These are phyloP conservation scores for Ophthalmolycus amberensis DNA, from an alignment of 2,113 vertebrate species.

Conservation along the genomic window DNA sequence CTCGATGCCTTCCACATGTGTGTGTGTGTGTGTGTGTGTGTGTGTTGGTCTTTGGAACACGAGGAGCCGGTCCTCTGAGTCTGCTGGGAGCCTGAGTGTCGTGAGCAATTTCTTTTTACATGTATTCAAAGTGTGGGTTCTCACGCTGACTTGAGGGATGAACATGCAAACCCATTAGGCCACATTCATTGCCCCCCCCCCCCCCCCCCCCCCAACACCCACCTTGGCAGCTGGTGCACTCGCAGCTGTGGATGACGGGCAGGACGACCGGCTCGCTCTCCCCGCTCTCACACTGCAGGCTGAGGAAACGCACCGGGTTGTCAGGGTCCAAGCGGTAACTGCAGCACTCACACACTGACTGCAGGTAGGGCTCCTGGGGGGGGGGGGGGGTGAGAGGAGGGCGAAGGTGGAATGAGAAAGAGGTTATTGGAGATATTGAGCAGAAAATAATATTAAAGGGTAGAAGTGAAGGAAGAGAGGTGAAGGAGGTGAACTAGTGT, in stretches of 20 bases:
- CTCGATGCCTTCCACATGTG: no score
- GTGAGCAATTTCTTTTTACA: background rate
- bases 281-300: slow-evolving; percentile 83
- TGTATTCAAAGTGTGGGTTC: slow-evolving; percentile 25
- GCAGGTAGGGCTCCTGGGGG: slow-evolving; percentile 89
- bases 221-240: slow-evolving; percentile 92
- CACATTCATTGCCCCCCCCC: slow-evolving; percentile 19
- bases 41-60: no score
- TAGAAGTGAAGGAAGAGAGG: background rate
- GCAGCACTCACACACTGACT: slow-evolving; percentile 89
- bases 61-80: no score
- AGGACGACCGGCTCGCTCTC: slow-evolving; percentile 86
- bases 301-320: slow-evolving; percentile 87
- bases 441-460: background rate
- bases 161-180: slow-evolving; percentile 28
- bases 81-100: background rate
- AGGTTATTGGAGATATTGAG: background rate
- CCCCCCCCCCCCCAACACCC: slow-evolving; percentile 15
- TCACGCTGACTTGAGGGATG: background rate
- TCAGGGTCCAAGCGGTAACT: slow-evolving; percentile 89
- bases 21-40: no score
- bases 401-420: slow-evolving; percentile 7
- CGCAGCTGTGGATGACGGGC: slow-evolving; percentile 90
- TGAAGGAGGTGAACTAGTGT: background rate
- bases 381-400: background rate